Conservation (phyloP, 2,113 vertebrate genomes). For the Pangasianodon hypophthalmus region DNA sequence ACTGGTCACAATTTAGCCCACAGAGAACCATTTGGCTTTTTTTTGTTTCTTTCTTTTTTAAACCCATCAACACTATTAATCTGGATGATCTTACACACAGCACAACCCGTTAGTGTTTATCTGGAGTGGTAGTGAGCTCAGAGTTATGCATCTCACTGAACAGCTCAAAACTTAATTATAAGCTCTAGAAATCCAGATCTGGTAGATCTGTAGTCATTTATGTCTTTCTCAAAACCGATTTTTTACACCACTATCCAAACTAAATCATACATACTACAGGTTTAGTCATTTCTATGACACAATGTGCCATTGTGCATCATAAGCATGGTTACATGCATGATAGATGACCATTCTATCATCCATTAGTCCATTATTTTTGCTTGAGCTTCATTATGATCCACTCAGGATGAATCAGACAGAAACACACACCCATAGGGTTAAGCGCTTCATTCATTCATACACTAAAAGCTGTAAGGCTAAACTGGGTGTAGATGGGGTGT, state of each 20-base stretch:
- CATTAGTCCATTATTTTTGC: not conserved
- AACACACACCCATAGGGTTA: constrained; percentile 2
- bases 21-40: not conserved
- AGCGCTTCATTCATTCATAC: not conserved
- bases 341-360: not conserved
- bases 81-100: not conserved
- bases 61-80: not conserved
- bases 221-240: not conserved
- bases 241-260: not conserved
- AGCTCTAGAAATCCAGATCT: not conserved
- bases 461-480: not conserved
- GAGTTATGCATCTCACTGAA: not conserved
- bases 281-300: not conserved
- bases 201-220: not conserved
- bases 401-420: not conserved
- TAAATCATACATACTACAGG: not conserved
- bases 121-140: not conserved
- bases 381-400: not conserved
- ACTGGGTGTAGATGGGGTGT: not conserved
- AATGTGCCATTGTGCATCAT: not conserved
- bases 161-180: not conserved
- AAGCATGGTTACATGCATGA: not conserved
- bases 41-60: no score
- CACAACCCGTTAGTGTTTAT: not conserved
- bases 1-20: not conserved